phyloP scores from a whole-genome alignment of 2,113 vertebrate species.

The Leucoraja erinaceus region DNA sequence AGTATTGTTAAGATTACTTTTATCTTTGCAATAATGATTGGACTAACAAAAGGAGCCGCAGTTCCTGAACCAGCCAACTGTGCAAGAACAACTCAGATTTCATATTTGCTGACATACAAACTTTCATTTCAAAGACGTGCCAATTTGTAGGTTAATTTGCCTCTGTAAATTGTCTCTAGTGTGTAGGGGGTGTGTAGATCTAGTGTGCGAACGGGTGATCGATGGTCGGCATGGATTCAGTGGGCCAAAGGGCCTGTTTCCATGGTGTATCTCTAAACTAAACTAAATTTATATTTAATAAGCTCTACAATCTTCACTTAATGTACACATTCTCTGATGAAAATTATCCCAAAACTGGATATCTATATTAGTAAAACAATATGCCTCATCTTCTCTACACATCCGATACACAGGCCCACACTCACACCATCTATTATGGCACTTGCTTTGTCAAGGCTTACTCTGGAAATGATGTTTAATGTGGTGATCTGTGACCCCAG shows the following conservation, averaged over 20 bases:
- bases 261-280: no score
- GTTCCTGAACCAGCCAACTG: background rate
- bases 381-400: background rate
- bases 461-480: background rate
- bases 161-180: no score
- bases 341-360: background rate
- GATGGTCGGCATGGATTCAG: no score
- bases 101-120: background rate
- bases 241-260: no score
- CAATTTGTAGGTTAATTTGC: no score
- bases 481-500: background rate
- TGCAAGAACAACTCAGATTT: background rate
- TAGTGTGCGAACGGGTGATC: no score
- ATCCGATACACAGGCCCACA: background rate
- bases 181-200: no score
- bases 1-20: background rate
- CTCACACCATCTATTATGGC: background rate
- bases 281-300: background rate
- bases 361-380: background rate
- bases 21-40: background rate
- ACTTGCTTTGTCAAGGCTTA: background rate
- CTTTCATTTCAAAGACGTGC: background rate
- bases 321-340: background rate
- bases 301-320: background rate
- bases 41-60: background rate